Percentiles rank a stretch among this genome's conserved stretches.
phyloP scores from a whole-genome alignment of 1,140 invertebrate genomes.

The Tetramorium parvispinum region DNA sequence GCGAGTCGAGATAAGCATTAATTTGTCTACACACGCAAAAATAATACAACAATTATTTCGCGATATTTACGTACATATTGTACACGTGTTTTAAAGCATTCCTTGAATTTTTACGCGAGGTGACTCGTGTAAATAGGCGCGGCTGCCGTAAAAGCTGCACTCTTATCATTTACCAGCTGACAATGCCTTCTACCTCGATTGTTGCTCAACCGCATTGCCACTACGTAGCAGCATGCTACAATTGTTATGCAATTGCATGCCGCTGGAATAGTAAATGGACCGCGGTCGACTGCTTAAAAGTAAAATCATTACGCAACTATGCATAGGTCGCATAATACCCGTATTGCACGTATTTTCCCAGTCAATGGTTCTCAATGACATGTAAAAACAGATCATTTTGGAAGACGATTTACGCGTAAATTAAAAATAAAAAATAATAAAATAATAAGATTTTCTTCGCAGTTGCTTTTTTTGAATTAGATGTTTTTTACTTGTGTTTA shows the following conservation, averaged over 20 bases:
- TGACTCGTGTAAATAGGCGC: constrained; percentile 1
- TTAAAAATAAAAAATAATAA: neutral
- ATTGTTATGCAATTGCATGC: constrained; percentile 71
- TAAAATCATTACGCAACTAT: constrained; percentile 50
- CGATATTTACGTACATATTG: neutral
- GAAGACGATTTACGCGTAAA: neutral
- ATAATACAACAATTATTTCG: neutral
- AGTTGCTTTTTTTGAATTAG: neutral
- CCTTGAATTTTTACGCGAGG: neutral
- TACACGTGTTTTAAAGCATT: neutral
- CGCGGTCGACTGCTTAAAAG: constrained; percentile 60
- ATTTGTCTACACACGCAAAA: neutral
- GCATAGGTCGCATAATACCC: constrained; percentile 30
- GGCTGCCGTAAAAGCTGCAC: constrained; percentile 26
- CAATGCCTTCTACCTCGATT: constrained; percentile 63
- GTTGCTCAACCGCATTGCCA: constrained; percentile 62
- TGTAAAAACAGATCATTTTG: neutral
- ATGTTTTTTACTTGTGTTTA: neutral
- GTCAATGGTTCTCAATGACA: constrained; percentile 8
- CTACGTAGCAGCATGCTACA: constrained; percentile 24
- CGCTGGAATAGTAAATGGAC: constrained; percentile 65
- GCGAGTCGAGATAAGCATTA: neutral
- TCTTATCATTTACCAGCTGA: constrained; percentile 50
- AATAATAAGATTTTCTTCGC: neutral
- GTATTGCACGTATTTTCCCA: constrained; percentile 12